Base-by-base conservation (phyloP, 2,113 vertebrate species). In the Aldabrachelys gigantea region DNA sequence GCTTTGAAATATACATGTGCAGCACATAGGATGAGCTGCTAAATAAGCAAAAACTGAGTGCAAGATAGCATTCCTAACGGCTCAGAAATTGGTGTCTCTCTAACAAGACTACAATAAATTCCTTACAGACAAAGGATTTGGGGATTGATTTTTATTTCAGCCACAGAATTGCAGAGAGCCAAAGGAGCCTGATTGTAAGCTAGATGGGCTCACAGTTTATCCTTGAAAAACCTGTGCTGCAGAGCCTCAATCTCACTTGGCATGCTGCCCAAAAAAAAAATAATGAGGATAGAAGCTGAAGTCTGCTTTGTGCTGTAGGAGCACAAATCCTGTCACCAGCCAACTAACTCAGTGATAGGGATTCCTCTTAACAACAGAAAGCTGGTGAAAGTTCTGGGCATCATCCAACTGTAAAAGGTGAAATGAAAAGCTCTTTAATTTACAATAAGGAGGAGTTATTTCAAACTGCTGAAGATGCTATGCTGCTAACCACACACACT, bases 201-300 rank as follows among this genome's bases (percentile, higher is more conserved):
- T 0, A 91, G 90, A 83, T 79, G 87, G 93, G 83, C 91, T 94
- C 83, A 92, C 82, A 89, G 85, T 93, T 96, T 97, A 95, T 92
- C 93, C 96, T 96, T 95, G 94, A 95, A 97, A 97, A 89, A 87
- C 92, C 92, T 89, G 21, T 31, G 76, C 94, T 85, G 93, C 90
- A 90, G 83, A 93, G 90, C 92, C 89, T 31, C 72, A 93, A 72
- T 90, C 90, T 94, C 41, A 4, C 87, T 94, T 92, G 94, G 96
- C 96, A 89, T 78, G 54, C 52, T 76, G 91, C 96, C 93, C 1
- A 0, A 24, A 84, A 87, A 87, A 82, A 59, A 85, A 87, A 95
- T 24, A 80, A 16, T 0, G 1, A 82, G 1, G 6, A 19, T 21
- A 72, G 95, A 85, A 82, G 85, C 85, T 91, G 84, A 41, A 84